These are phyloP conservation scores for Pheosia tremula DNA, from an alignment of 2,888 invertebrate species.

Conservation along the genomic window DNA sequence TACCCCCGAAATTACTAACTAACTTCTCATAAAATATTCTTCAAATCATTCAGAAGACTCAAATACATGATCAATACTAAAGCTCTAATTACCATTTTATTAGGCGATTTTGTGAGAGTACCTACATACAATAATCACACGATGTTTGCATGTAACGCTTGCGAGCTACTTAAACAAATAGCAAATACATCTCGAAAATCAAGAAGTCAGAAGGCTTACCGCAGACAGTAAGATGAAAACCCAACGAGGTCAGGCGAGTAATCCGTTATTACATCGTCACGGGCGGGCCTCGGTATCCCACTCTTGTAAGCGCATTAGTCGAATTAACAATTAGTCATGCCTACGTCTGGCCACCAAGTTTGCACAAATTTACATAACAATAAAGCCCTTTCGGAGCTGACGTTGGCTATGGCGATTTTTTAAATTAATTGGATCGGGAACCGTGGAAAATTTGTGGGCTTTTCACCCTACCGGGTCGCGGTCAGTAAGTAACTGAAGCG, in stretches of 20 bases:
- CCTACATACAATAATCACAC: too few species aligned
- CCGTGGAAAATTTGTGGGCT: slow-evolving; percentile 72
- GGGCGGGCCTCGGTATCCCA: slow-evolving; percentile 56
- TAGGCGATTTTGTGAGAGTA: too few species aligned
- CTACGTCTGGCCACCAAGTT: slow-evolving; percentile 78
- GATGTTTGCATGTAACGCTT: too few species aligned
- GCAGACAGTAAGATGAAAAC: slow-evolving; percentile 26
- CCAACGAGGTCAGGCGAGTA: slow-evolving; percentile 43
- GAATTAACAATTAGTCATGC: slow-evolving; percentile 84
- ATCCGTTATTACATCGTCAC: slow-evolving; percentile 56
- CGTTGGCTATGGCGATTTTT: slow-evolving; percentile 77
- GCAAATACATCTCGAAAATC: slow-evolving; percentile 10
- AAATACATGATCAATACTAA: too few species aligned
- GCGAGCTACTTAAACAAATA: neutral
- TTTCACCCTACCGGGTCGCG: slow-evolving; percentile 56
- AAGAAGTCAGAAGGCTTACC: slow-evolving; percentile 12
- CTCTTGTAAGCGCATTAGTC: slow-evolving; percentile 78
- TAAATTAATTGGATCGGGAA: slow-evolving; percentile 80
- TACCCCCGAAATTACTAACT: slow-evolving; percentile 13
- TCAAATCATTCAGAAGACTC: too few species aligned
- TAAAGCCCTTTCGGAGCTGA: slow-evolving; percentile 68
- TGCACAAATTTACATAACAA: slow-evolving; percentile 84
- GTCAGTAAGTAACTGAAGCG: slow-evolving; percentile 49
- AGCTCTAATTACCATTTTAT: too few species aligned
- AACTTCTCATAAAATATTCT: neutral